phyloP scores from a whole-genome alignment of 2,888 invertebrate genomes.

The Pandemis heparana region DNA sequence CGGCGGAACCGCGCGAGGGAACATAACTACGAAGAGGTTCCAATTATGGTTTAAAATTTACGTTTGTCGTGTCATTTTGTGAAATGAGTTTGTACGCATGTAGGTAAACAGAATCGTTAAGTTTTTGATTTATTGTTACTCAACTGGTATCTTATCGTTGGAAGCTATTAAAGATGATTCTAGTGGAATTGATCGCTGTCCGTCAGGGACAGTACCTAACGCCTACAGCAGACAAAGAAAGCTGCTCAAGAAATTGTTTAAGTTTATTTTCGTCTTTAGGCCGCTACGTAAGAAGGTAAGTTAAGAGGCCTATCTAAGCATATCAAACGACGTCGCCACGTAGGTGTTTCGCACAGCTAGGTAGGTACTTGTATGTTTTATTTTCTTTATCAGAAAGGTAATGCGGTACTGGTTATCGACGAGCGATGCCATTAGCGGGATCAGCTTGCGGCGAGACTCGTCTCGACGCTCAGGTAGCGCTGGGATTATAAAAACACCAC shows the following conservation, averaged over 20 bases:
- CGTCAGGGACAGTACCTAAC: background rate
- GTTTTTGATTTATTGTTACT: slow-evolving; percentile 61
- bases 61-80: background rate
- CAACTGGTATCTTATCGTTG: slow-evolving; percentile 55
- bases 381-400: slow-evolving; percentile 40
- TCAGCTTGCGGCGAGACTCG: slow-evolving; percentile 60
- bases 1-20: background rate
- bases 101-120: slow-evolving; percentile 61
- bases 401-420: slow-evolving; percentile 47
- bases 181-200: slow-evolving; percentile 37
- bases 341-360: slow-evolving; percentile 9
- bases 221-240: slow-evolving; percentile 24
- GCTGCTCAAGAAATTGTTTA: background rate
- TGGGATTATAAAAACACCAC: slow-evolving; percentile 80
- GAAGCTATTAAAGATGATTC: slow-evolving; percentile 54
- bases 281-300: slow-evolving; percentile 4
- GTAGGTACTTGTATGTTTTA: slow-evolving; percentile 22
- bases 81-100: slow-evolving; percentile 1
- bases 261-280: background rate
- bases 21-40: background rate
- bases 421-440: slow-evolving; percentile 65
- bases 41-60: slow-evolving; percentile 1
- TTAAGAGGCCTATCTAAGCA: slow-evolving; percentile 18
- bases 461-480: slow-evolving; percentile 72
- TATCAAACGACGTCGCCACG: slow-evolving; percentile 25